Evolutionary conservation across 92 coral and sea anemone species (phyloP), one percentile per base, ranked within the genome.

Genomic region (Heliopora coerulea): DNA sequence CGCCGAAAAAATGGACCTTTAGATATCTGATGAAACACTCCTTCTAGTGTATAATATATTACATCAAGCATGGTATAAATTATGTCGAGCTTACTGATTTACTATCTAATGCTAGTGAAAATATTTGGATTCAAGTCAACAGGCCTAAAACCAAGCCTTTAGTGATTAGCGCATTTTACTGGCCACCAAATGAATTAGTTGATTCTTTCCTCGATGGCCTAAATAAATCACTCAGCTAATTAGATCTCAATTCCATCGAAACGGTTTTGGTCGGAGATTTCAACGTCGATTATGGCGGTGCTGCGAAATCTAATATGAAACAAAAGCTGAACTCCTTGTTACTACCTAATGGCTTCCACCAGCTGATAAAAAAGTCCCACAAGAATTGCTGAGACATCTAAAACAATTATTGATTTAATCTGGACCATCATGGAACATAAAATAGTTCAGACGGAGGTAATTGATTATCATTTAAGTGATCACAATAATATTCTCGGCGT

Each of bases 301-400:
- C 29, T 3, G 4, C 18, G 31, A 59, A 23, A 29, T 13, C 18
- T 8, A 4, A 5, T 7, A 14, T 24, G 35, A 14, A 25, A 14
- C 65, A 25, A 11, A 59, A 59, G 24, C 18, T 59, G 6, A 14
- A 59, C 8, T 15, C 18, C 3, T 59, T 8, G 9, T 15, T 25
- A 59, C 26, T 29, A 8, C 3, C 18, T 11, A 59, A 59, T 32
- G 18, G n/a, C 44, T 24, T 66, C 9, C 40, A 19, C 17, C 80
- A 73, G 73, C 61, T 81, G n/a, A 58, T 81, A n/a, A 62, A 17
- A 32, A 7, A 31, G 49, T 23, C 65, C 80, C 39, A 81, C 85
- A 7, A 54, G 85, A 26, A 73, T 82, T 17, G 62, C 72, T 39
- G 86, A 82, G 63, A n/a, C n/a, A n/a, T n/a, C n/a, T n/a, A n/a